Conservation (phyloP, 2,888 invertebrate genomes). For the Catocala fraxini region DNA sequence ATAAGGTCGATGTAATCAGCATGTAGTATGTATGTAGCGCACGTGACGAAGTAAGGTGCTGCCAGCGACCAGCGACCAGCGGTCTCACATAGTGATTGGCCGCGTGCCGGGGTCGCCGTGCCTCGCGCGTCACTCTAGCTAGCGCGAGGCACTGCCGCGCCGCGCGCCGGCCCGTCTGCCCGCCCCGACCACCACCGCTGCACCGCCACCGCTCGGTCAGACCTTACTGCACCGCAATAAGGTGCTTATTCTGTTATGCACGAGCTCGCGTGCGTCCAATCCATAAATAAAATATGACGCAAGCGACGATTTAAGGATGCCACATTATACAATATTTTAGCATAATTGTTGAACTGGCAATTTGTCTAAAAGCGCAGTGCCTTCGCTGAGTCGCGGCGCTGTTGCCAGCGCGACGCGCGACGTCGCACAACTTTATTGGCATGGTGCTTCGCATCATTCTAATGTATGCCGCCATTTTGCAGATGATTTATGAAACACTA, state of each 20-base stretch:
- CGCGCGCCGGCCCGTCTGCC: slow-evolving; percentile 37
- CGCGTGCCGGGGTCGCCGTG: too few species aligned
- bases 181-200: neutral
- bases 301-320: slow-evolving; percentile 51
- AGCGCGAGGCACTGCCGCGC: slow-evolving; percentile 25
- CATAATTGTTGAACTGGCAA: slow-evolving; percentile 24
- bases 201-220: neutral
- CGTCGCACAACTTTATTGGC: slow-evolving; percentile 4
- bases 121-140: too few species aligned
- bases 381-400: slow-evolving; percentile 4
- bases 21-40: neutral
- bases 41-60: neutral
- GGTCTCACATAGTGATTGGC: slow-evolving; percentile 11
- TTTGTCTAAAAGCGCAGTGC: slow-evolving; percentile 18
- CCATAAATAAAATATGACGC: slow-evolving; percentile 56
- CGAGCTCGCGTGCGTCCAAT: slow-evolving; percentile 18
- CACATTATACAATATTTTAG: slow-evolving; percentile 44
- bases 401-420: slow-evolving; percentile 8
- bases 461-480: neutral
- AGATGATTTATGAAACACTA: slow-evolving; percentile 4
- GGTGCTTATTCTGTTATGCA: slow-evolving; percentile 12
- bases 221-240: neutral
- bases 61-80: neutral
- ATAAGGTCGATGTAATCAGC: neutral
- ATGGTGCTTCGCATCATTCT: neutral